Evolutionary conservation across 2,113 vertebrate genomes (phyloP).

Genomic region (Epinephelus moara): DNA sequence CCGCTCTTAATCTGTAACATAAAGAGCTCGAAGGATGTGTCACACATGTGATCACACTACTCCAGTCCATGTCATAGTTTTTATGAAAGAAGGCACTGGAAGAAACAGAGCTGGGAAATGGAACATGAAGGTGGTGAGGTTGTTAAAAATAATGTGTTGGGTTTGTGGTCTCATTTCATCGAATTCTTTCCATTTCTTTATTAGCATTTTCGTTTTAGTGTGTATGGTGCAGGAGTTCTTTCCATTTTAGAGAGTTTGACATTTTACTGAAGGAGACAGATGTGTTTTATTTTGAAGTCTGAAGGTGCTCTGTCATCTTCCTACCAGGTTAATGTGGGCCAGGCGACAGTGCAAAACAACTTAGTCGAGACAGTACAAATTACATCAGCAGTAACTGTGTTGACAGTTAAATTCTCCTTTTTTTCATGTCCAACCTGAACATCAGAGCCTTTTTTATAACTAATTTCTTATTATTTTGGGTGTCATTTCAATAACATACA

Average conservation of each 20-base stretch:
- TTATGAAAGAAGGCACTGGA: conserved; percentile 34
- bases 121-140: conserved; percentile 59
- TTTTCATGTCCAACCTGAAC: conserved; percentile 25
- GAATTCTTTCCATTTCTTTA: conserved; percentile 72
- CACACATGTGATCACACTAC: not conserved
- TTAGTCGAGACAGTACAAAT: conserved; percentile 20
- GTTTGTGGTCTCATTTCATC: conserved; percentile 46
- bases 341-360: conserved; percentile 1
- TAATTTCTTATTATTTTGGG: not conserved
- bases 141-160: conserved; percentile 59
- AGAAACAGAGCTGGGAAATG: conserved; percentile 38
- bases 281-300: conserved; percentile 48
- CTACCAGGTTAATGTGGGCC: not conserved
- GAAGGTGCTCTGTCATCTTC: conserved; percentile 41
- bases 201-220: conserved; percentile 49
- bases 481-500: not conserved
- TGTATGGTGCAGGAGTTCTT: conserved; percentile 44
- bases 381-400: conserved; percentile 8
- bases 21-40: conserved; percentile 1
- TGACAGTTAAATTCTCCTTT: not conserved
- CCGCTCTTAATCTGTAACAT: not conserved
- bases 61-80: conserved; percentile 32
- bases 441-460: not conserved
- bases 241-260: conserved; percentile 48
- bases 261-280: conserved; percentile 32